phyloP scores from a whole-genome alignment of 2,113 vertebrate genomes.

The Lota lota region DNA sequence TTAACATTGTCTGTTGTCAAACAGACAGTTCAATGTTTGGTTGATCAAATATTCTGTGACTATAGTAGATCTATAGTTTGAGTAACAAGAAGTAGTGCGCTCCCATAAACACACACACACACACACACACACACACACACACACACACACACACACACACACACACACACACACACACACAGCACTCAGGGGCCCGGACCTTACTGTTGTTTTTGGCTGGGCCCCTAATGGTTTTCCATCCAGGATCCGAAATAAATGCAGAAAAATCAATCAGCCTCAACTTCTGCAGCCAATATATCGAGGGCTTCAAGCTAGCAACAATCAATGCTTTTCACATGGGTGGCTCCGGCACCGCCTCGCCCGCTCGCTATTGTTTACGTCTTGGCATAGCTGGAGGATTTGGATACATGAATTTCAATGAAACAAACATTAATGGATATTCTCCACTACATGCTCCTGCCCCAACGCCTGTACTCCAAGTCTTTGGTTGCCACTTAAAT shows the following conservation, averaged over 20 bases:
- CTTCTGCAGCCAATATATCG: slow-evolving; percentile 65
- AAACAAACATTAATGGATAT: slow-evolving; percentile 57
- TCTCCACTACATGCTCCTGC: slow-evolving; percentile 26
- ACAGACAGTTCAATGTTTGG: slow-evolving; percentile 43
- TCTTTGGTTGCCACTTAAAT: slow-evolving; percentile 45
- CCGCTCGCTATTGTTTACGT: slow-evolving; percentile 59
- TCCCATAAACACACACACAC: slow-evolving; percentile 1
- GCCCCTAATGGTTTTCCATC: slow-evolving; percentile 50
- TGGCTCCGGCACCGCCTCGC: slow-evolving; percentile 43
- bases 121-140: slow-evolving; percentile 1
- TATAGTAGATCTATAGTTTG: neutral
- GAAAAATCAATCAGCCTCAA: slow-evolving; percentile 74
- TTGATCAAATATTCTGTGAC: slow-evolving; percentile 37
- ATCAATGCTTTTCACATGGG: slow-evolving; percentile 69
- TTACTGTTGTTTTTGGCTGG: slow-evolving; percentile 33
- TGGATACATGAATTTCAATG: slow-evolving; percentile 62
- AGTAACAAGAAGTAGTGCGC: neutral
- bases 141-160: slow-evolving; percentile 3
- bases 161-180: slow-evolving; percentile 11
- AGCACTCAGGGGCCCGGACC: slow-evolving; percentile 33
- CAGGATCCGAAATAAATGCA: slow-evolving; percentile 69
- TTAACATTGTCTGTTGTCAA: slow-evolving; percentile 52
- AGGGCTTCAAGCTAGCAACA: slow-evolving; percentile 61
- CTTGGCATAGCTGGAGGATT: slow-evolving; percentile 66
- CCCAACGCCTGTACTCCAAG: slow-evolving; percentile 28